Conservation (phyloP, 2,888 invertebrate species). For the Melanostoma mellinum region DNA sequence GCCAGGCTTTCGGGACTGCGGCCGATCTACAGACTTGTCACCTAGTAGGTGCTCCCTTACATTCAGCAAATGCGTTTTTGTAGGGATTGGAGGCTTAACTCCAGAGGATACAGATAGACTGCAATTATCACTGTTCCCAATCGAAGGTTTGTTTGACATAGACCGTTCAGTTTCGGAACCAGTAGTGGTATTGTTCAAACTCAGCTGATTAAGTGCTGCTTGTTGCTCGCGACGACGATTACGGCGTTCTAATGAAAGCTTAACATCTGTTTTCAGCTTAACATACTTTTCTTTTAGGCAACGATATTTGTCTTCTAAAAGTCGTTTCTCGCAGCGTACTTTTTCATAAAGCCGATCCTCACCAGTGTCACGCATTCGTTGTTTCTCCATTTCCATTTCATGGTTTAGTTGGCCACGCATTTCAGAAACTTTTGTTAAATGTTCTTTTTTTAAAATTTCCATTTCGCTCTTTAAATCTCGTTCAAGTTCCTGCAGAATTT, state of each 20-base stretch:
- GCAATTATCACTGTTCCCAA: conserved; percentile 82
- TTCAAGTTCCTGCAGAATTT: conserved; percentile 80
- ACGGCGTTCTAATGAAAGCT: conserved; percentile 89
- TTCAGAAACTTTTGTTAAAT: conserved; percentile 86
- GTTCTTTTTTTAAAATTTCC: conserved; percentile 86
- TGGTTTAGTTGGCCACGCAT: conserved; percentile 85
- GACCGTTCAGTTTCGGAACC: conserved; percentile 92
- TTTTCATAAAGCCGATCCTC: conserved; percentile 85
- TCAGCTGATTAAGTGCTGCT: conserved; percentile 77
- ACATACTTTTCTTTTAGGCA: conserved; percentile 92
- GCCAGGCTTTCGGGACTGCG: conserved; percentile 76
- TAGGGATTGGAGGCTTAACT: conserved; percentile 78
- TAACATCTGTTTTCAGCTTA: conserved; percentile 90
- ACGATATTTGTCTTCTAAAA: conserved; percentile 90
- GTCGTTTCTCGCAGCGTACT: conserved; percentile 87
- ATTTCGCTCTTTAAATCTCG: conserved; percentile 84
- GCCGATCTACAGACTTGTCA: conserved; percentile 75
- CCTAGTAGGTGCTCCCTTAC: conserved; percentile 60
- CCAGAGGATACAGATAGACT: conserved; percentile 72
- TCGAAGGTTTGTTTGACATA: conserved; percentile 86
- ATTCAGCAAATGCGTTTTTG: conserved; percentile 76
- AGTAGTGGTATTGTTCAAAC: conserved; percentile 84
- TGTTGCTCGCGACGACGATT: conserved; percentile 86
- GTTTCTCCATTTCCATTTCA: conserved; percentile 83
- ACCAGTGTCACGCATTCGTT: conserved; percentile 80